Percentiles rank a stretch among this genome's conserved stretches.
These are phyloP conservation scores for Epicampocera succincta DNA, from an alignment of 2,888 invertebrate genomes.

Conservation along the genomic window DNA sequence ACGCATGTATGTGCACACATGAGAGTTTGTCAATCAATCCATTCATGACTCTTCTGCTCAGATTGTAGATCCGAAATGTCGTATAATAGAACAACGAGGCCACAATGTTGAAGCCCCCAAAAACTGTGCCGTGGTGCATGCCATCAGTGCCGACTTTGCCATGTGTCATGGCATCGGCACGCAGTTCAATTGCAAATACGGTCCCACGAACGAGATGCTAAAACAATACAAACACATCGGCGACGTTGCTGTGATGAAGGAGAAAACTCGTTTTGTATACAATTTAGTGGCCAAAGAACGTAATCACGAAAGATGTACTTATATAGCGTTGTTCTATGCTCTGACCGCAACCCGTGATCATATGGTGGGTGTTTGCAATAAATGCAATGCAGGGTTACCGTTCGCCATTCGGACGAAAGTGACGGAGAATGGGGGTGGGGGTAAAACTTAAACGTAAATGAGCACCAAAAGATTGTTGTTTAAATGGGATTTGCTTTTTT, in stretches of 20 bases:
- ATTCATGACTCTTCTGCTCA: conserved; percentile 53
- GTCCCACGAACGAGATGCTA: conserved; percentile 75
- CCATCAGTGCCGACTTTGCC: conserved; percentile 84
- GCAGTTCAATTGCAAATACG: conserved; percentile 78
- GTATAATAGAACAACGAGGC: conserved; percentile 81
- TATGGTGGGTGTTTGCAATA: conserved; percentile 75
- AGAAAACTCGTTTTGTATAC: conserved; percentile 82
- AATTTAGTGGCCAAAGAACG: conserved; percentile 85
- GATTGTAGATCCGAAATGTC: conserved; percentile 74
- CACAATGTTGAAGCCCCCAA: conserved; percentile 82
- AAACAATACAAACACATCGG: conserved; percentile 80
- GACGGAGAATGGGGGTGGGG: too few species aligned
- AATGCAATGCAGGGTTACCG: neutral
- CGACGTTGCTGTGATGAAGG: conserved; percentile 82
- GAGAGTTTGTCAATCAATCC: neutral
- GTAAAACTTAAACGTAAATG: too few species aligned
- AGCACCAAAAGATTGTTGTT: too few species aligned
- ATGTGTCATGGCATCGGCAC: conserved; percentile 84
- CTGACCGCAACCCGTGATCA: conserved; percentile 80
- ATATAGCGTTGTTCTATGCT: conserved; percentile 82
- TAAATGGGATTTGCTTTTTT: too few species aligned
- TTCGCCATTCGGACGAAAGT: conserved; percentile 1
- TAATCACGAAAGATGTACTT: conserved; percentile 83
- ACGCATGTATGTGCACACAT: too few species aligned
- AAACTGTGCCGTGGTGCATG: conserved; percentile 83